Evolutionary conservation across 2,888 invertebrate species (phyloP).

Genomic region (Drosophila nr. fundita): DNA sequence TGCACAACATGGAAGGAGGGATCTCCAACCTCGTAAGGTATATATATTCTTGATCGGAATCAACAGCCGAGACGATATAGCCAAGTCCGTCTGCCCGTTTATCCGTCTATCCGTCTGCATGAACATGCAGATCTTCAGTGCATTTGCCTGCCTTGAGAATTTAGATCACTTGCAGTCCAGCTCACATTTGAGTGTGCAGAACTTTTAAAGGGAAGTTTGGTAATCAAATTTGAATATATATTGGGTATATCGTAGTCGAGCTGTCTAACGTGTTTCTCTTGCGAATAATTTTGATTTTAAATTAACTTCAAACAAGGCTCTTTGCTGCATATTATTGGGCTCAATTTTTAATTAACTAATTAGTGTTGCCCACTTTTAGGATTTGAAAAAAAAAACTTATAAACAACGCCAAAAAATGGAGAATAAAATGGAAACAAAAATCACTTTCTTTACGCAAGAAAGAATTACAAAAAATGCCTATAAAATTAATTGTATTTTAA

Average conservation of each 20-base stretch:
- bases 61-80: background rate
- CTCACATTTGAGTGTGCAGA: background rate
- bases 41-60: background rate
- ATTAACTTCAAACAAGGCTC: background rate
- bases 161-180: background rate
- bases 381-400: background rate
- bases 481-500: background rate
- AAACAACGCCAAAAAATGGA: background rate
- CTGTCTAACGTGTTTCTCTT: background rate
- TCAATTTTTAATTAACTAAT: background rate
- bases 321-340: constrained; percentile 25
- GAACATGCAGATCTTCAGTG: background rate
- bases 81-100: too few relatives aligned
- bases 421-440: background rate
- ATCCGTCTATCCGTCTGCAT: background rate
- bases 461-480: background rate
- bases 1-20: background rate
- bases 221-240: background rate
- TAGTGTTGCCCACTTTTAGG: constrained; percentile 9
- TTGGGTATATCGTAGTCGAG: background rate
- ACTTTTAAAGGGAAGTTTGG: background rate
- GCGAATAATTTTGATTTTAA: background rate
- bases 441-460: background rate
- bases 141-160: background rate
- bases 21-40: too few relatives aligned